Evolutionary conservation across 92 coral and sea anemone species (phyloP), one percentile per base, ranked within the genome.

Genomic region (Muricea muricata): DNA sequence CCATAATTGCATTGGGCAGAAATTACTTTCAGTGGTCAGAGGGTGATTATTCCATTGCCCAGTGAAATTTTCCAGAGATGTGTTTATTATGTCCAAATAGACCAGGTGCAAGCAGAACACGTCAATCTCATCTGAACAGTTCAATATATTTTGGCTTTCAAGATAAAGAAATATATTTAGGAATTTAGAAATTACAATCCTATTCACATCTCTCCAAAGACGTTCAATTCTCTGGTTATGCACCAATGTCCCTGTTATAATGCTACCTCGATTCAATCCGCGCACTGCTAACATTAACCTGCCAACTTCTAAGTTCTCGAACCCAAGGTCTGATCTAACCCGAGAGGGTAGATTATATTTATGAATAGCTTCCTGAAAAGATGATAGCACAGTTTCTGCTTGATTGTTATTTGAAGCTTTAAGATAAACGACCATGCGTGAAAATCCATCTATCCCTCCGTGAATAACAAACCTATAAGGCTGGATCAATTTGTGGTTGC

Each of bases 1-100:
- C 14, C 14, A 13, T 56, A 56, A 25, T 20, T 56, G 65, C 6
- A 6, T 56, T 18, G 65, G 65, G 6, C 35, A 29, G 21, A 66
- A 66, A 28, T 66, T 30, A 14, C 33, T 41, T 66, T 66, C 73
- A 30, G 73, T 29, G 17, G 73, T 66, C 42, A 66, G 42, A 14
- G 73, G 73, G 73, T 66, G 73, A 28, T 66, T 66, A 45, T 66
- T 66, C 73, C 73, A 66, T 20, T 32, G 73, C 41, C 33, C 73
- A 4, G 25, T 20, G 24, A 66, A 66, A 7, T 34, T 65, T 33
- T 28, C 35, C 24, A 65, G 72, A 24, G 72, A 65, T 29, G 24
- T 14, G n/a, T 65, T 65, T 18, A 65, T 65, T 33, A 65, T 13
- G 72, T 33, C 72, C 8, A 65, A 14, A 65, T 24, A 65, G 20